Percentiles rank a stretch among this genome's conserved stretches.
phyloP scores from a whole-genome alignment of 1,140 invertebrate species.

The Melipona quadrifasciata region DNA sequence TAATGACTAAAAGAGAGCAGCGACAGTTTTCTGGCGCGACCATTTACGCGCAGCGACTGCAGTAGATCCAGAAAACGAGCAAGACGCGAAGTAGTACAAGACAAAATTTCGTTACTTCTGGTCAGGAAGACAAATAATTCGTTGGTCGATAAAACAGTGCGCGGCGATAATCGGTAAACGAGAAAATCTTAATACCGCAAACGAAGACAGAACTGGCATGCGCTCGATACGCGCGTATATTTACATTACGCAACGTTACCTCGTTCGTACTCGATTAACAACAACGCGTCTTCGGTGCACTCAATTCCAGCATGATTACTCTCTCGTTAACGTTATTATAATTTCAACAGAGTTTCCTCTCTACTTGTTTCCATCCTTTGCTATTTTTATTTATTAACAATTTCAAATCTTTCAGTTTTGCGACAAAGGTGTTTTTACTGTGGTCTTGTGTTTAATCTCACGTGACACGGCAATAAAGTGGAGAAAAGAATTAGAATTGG shows the following conservation, averaged over 20 bases:
- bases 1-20: not conserved
- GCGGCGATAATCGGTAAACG: not conserved
- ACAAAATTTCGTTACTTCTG: constrained; percentile 22
- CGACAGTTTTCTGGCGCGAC: too few relatives aligned
- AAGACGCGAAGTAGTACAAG: constrained; percentile 17
- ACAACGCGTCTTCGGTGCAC: not conserved
- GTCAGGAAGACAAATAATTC: constrained; percentile 11
- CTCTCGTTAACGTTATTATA: not conserved
- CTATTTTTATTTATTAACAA: not conserved
- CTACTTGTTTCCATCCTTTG: not conserved
- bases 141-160: not conserved
- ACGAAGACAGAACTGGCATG: constrained; percentile 26
- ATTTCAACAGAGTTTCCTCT: not conserved
- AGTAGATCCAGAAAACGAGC: not conserved
- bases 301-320: not conserved
- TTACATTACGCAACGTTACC: constrained; percentile 12
- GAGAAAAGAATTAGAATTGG: not conserved
- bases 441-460: too few relatives aligned
- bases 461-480: not conserved
- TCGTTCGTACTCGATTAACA: too few relatives aligned
- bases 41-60: not conserved
- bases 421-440: too few relatives aligned
- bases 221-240: not conserved
- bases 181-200: not conserved
- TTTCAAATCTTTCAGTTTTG: not conserved